A percentile compares a stretch with the other conserved stretches of the same genome.
Evolutionary conservation across 2,888 invertebrate species (phyloP).

Genomic region (Pedicia rivosa): DNA sequence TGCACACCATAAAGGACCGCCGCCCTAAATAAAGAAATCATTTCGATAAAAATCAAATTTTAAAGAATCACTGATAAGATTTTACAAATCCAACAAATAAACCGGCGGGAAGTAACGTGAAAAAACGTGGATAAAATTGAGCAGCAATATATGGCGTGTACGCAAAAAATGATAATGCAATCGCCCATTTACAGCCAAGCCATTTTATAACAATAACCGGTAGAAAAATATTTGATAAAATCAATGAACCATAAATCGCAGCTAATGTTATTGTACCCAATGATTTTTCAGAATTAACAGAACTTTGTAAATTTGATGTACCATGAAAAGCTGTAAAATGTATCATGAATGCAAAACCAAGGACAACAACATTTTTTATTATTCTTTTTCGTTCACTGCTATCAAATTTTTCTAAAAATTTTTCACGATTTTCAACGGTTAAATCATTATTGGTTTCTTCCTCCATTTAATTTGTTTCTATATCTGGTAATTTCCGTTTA

Average conservation of each 20-base stretch:
- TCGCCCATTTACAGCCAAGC: constrained; percentile 82
- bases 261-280: constrained; percentile 72
- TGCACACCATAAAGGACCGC: constrained; percentile 89
- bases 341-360: constrained; percentile 80
- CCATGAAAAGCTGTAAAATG: constrained; percentile 88
- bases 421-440: no score
- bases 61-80: no score
- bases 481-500: no score
- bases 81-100: constrained; percentile 59
- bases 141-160: constrained; percentile 85
- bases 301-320: constrained; percentile 68
- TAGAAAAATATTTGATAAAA: constrained; percentile 78
- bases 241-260: constrained; percentile 73
- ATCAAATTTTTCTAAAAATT: constrained; percentile 1
- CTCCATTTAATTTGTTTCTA: no score
- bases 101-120: constrained; percentile 69
- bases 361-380: constrained; percentile 66
- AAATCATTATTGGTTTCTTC: no score
- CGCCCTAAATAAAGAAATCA: constrained; percentile 53
- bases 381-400: constrained; percentile 33
- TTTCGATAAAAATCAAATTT: constrained; percentile 16
- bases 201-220: constrained; percentile 75
- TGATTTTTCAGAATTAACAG: constrained; percentile 66
- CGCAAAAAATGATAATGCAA: constrained; percentile 68
- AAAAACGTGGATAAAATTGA: constrained; percentile 77